Percentiles rank a stretch among this genome's conserved stretches.
Conservation (phyloP, 37 sponge, comb jelly and placozoan species). For the Theonella swinhoei region DNA sequence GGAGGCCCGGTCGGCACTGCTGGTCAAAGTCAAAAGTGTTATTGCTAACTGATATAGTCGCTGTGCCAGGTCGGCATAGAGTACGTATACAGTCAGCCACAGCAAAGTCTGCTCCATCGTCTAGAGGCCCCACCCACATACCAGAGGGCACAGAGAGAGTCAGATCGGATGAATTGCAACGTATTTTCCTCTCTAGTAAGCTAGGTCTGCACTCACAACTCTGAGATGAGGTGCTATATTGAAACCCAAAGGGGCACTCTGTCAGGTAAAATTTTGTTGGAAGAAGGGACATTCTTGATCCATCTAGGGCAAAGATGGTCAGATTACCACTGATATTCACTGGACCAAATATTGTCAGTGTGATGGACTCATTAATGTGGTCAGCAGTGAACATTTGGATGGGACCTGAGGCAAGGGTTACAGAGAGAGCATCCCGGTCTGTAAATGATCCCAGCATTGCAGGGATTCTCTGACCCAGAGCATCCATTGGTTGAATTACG, state of each 20-base stretch:
- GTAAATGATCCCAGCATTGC: neutral
- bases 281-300: neutral
- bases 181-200: neutral
- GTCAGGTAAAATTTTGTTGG: neutral
- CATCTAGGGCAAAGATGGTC: conserved; percentile 2
- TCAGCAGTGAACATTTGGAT: neutral
- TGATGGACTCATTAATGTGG: neutral
- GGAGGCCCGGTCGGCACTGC: conserved; percentile 8
- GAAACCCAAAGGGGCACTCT: conserved; percentile 35
- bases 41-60: neutral
- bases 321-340: neutral
- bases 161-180: neutral
- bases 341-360: conserved; percentile 1
- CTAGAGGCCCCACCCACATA: conserved; percentile 27
- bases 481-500: neutral
- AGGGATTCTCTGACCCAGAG: neutral
- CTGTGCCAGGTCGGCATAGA: conserved; percentile 4
- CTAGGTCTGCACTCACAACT: conserved; percentile 13
- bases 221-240: neutral
- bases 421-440: neutral
- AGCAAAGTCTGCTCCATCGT: neutral
- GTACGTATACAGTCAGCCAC: neutral
- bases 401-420: neutral
- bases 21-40: neutral
- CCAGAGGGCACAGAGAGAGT: neutral